Base-by-base conservation (phyloP, 2,888 invertebrate species). In the Exocentrus adspersus region DNA sequence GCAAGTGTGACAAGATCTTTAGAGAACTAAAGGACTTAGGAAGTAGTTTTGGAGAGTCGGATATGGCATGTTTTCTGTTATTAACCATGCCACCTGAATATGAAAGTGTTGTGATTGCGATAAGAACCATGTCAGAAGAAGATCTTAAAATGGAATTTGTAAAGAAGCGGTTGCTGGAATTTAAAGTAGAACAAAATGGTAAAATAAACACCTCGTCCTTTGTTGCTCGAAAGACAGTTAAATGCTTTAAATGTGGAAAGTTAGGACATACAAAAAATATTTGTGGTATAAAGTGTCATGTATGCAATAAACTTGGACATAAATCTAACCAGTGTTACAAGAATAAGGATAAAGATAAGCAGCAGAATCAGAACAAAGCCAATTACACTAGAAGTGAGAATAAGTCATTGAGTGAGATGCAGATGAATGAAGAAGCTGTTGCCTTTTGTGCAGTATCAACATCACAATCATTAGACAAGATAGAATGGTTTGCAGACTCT, bases 91-190 rank as follows among this genome's bases (percentile, higher is more conserved):
- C 68, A 2, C 4, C 4, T 16, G 61, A 70, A 41, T 70, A 48
- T 67, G 67, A 70, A 52, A 70, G 45, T 37, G 57, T 67, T 2
- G 65, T 67, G 10, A 69, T 64, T 21, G 70, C 56, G 2, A 62
- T 70, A 60, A 50, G 52, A 62, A 70, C 68, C 16, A 7, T 70
- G 3, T 60, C 63, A 20, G 63, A 67, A 41, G 45, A 59, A 21
- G 56, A 69, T 43, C 16, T 68, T 28, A 57, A 60, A 12, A 12
- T 62, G 14, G 45, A 45, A 51, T 46, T 58, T 37, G 62, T 65
- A 5, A 69, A 68, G 46, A 68, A 21, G 6, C 59, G 60, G 37
- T 52, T 68, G 41, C 46, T 68, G 30, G 63, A 65, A 19, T 68
- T 56, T 37, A 45, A 43, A 12, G 50, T 20, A 6, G 67, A 50